Conservation (phyloP, 2,888 invertebrate genomes). For the Maniola hyperantus region DNA sequence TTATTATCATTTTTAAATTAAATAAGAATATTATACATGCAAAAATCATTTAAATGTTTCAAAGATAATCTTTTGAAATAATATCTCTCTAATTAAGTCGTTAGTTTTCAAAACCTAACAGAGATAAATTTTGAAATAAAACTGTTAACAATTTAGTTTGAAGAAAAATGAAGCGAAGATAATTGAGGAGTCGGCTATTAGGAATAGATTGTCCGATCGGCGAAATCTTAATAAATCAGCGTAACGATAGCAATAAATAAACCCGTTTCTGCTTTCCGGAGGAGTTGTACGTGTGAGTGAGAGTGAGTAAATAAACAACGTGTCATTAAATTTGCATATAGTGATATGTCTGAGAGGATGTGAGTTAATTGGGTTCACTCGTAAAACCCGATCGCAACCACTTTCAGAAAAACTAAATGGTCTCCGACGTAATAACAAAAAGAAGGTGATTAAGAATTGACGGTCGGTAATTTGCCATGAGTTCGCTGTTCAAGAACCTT, state of each 20-base stretch:
- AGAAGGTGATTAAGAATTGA: too few relatives aligned
- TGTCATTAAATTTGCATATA: slow-evolving; percentile 68
- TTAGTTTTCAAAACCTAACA: background rate
- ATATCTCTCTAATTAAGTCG: slow-evolving; percentile 18
- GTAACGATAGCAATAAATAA: slow-evolving; percentile 44
- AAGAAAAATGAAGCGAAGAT: slow-evolving; percentile 19
- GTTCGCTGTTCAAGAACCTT: too few relatives aligned
- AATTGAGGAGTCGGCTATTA: slow-evolving; percentile 32
- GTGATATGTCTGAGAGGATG: slow-evolving; percentile 63
- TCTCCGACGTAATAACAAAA: background rate
- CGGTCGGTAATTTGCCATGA: too few relatives aligned
- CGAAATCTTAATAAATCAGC: slow-evolving; percentile 45
- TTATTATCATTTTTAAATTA: too few relatives aligned
- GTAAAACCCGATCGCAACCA: slow-evolving; percentile 54
- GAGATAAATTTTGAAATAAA: slow-evolving; percentile 13
- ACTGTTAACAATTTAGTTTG: slow-evolving; percentile 25
- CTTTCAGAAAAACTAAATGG: slow-evolving; percentile 50
- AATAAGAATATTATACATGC: too few relatives aligned
- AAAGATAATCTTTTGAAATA: background rate
- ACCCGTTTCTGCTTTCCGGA: slow-evolving; percentile 47
- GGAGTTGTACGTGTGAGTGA: slow-evolving; percentile 50
- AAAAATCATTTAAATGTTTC: background rate
- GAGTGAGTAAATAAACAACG: slow-evolving; percentile 57
- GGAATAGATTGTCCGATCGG: slow-evolving; percentile 35
- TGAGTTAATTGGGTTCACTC: slow-evolving; percentile 52